Percentiles rank a stretch among this genome's conserved stretches.
Conservation (phyloP, 2,113 vertebrate species). For the Cyanoderma ruficeps region DNA sequence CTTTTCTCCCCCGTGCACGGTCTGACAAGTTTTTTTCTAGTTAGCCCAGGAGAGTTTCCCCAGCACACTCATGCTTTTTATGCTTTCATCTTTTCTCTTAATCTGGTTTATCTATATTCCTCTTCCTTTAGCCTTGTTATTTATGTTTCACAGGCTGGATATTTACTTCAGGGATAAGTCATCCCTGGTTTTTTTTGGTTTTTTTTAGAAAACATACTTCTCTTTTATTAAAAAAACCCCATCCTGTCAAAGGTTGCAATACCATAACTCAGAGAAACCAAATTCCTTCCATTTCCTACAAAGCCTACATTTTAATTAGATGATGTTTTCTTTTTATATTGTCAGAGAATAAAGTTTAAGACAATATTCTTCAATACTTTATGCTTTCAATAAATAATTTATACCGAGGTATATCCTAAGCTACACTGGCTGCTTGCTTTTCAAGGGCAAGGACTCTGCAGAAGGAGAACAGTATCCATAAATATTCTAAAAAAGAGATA, state of each 20-base stretch:
- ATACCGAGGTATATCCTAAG: background rate
- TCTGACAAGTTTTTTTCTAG: background rate
- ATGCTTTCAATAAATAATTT: conserved; percentile 54
- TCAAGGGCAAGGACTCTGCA: background rate
- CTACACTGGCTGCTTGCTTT: background rate
- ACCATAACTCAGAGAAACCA: background rate
- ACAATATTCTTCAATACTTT: conserved; percentile 56
- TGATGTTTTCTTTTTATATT: conserved; percentile 24
- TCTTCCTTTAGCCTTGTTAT: conserved; percentile 48
- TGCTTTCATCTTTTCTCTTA: conserved; percentile 43
- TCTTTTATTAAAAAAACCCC: background rate
- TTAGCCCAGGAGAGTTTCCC: conserved; percentile 4
- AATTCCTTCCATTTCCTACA: conserved; percentile 5
- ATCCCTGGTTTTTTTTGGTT: background rate
- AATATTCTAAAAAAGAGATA: conserved; percentile 40
- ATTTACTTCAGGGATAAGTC: conserved; percentile 16
- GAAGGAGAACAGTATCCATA: conserved; percentile 22
- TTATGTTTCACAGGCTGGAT: conserved; percentile 27
- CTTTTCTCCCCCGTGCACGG: background rate
- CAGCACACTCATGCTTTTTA: background rate
- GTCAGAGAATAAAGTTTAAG: conserved; percentile 55
- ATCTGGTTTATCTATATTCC: conserved; percentile 53
- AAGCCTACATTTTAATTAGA: conserved; percentile 51
- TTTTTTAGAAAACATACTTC: background rate
- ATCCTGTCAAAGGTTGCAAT: background rate